Base-by-base conservation (phyloP, 1,140 invertebrate species). In the Heliconius himera region DNA sequence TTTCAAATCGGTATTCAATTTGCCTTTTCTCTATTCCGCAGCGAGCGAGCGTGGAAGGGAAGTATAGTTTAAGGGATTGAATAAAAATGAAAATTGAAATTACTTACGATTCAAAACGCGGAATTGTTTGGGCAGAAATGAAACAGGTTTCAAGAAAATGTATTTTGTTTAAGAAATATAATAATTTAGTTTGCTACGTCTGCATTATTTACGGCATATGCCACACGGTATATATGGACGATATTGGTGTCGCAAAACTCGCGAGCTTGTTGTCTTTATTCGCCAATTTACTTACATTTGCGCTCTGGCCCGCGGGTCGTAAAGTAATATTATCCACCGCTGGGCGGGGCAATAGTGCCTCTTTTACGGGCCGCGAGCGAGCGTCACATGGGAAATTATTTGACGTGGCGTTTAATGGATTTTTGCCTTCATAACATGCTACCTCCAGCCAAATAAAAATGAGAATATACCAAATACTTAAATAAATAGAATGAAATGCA, bases 361-460 rank as follows among this genome's bases (percentile, higher is more conserved):
- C 91, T 94, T 94, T 94, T 94, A 93, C 93, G 91, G 91, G 89
- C 91, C 91, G 89, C 91, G 90, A 90, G 90, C 89, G 91, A 84
- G 86, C 90, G 93, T 93, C 93, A 92, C 93, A 91, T 92, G 93
- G 93, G 93, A 94, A 94, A 94, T 94, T 94, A 94, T 94, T 94
- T 93, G 91, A 94, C 93, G 91, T 93, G 90, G 82, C 90, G 90
- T 93, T 94, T 94, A 94, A 94, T 94, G 93, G 93, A 94, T 94
- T 93, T 92, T 91, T 91, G 91, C 92, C 91, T 92, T 92, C 93
- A 93, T 92, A 92, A 93, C 91, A 92, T 89, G 91, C 90, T 91
- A 93, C 89, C 91, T 91, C 88, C 90, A 85, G 86, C 85, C 89
- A 87, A 93, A 93, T 91, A 94, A 92, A 92, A 87, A 84, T 82